These are phyloP conservation scores for Molossus molossus DNA, from an alignment of 2,797 vertebrate genomes.

Conservation along the genomic window DNA sequence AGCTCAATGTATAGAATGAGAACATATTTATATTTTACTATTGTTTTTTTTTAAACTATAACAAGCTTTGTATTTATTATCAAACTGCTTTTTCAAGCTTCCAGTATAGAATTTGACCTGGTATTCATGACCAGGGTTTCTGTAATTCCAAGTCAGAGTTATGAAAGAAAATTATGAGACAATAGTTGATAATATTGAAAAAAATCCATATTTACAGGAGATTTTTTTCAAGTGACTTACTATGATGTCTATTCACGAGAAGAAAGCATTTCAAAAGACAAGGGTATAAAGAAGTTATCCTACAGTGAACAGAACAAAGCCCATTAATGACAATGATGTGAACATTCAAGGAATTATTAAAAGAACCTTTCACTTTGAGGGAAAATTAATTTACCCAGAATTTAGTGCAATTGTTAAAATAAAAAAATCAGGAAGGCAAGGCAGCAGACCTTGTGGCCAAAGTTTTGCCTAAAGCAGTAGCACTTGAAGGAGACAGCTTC, in stretches of 20 bases:
- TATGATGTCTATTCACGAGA: conserved; percentile 82
- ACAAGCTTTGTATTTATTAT: conserved; percentile 79
- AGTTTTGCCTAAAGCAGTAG: conserved; percentile 66
- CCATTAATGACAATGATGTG: conserved; percentile 84
- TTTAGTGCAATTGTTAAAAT: conserved; percentile 81
- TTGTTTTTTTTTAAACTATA: conserved; percentile 62
- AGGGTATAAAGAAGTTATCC: conserved; percentile 79
- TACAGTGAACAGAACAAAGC: conserved; percentile 82
- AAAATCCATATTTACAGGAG: conserved; percentile 79
- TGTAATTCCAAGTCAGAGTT: conserved; percentile 79
- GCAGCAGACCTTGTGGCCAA: conserved; percentile 49
- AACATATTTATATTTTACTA: conserved; percentile 53
- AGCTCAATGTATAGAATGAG: conserved; percentile 55
- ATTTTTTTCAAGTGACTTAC: conserved; percentile 83
- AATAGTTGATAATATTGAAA: conserved; percentile 83
- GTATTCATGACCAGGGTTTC: conserved; percentile 75
- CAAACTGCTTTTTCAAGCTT: conserved; percentile 72
- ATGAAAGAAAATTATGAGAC: conserved; percentile 83
- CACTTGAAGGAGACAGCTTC: neutral
- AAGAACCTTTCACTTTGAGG: conserved; percentile 80
- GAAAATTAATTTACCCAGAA: conserved; percentile 86
- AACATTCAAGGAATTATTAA: conserved; percentile 83
- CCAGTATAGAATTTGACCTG: conserved; percentile 74
- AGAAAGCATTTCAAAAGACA: conserved; percentile 84
- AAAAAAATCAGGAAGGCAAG: conserved; percentile 71